Conservation (phyloP, 2,797 vertebrate species). For the Onychomys leucogaster region DNA sequence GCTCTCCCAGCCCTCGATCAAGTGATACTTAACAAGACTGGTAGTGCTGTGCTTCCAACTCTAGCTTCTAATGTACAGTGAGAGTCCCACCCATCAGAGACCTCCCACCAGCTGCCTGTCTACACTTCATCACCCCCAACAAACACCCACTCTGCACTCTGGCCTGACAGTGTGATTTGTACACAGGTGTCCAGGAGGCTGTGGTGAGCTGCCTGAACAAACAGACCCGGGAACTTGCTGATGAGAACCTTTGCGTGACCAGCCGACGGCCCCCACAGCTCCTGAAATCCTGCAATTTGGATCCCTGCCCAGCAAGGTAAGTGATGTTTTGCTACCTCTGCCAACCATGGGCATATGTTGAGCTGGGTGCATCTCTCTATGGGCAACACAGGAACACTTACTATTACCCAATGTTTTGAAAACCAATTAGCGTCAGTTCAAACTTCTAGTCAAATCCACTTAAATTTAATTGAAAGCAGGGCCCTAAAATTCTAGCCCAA, state of each 20-base stretch:
- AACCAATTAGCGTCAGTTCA: slow-evolving; percentile 77
- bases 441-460: slow-evolving; percentile 78
- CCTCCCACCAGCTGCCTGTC: slow-evolving; percentile 39
- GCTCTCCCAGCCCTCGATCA: not conserved
- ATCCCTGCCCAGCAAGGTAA: slow-evolving; percentile 95
- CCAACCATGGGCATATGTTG: not conserved
- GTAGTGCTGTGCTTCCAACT: not conserved
- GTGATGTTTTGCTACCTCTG: not conserved
- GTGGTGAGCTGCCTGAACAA: slow-evolving; percentile 97
- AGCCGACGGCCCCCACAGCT: slow-evolving; percentile 93
- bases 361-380: slow-evolving; percentile 34
- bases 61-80: rapidly evolving
- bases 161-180: slow-evolving; percentile 81
- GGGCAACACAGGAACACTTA: slow-evolving; percentile 39
- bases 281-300: slow-evolving; percentile 93
- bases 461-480: slow-evolving; percentile 78
- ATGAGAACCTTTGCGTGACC: slow-evolving; percentile 92
- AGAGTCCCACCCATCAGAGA: not conserved
- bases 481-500: slow-evolving; percentile 63
- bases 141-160: not conserved
- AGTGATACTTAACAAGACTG: not conserved
- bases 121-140: slow-evolving; percentile 18
- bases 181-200: slow-evolving; percentile 95
- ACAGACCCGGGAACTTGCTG: slow-evolving; percentile 92
- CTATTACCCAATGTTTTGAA: slow-evolving; percentile 73